phyloP scores from a whole-genome alignment of 2,113 vertebrate species.

The Lamprotornis superbus region DNA sequence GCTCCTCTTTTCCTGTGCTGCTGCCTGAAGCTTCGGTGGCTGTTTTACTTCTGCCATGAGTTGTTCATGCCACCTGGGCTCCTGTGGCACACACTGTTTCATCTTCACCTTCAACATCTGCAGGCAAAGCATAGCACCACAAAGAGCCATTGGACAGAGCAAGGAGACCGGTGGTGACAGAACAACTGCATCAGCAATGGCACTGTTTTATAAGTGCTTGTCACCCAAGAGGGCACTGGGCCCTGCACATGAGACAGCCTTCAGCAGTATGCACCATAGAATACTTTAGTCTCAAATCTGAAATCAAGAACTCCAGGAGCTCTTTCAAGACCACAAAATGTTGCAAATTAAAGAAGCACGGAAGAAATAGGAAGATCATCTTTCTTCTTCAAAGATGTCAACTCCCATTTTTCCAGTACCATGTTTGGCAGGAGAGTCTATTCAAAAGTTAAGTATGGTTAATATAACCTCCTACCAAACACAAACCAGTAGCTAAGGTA shows the following conservation, averaged over 20 bases:
- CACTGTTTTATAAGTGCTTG: neutral
- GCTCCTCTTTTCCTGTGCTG: neutral
- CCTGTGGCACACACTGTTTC: neutral
- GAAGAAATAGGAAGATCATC: neutral
- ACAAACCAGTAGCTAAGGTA: neutral
- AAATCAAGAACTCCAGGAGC: neutral
- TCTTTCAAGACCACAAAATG: neutral
- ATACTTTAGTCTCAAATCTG: neutral
- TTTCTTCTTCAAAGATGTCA: neutral
- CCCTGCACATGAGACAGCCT: neutral
- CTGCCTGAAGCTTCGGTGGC: neutral
- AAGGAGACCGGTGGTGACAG: neutral
- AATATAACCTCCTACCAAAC: neutral
- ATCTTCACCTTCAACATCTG: slow-evolving; percentile 29
- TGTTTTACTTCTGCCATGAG: slow-evolving; percentile 31
- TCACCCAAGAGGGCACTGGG: neutral
- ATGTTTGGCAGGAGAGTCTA: neutral
- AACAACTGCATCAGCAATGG: neutral
- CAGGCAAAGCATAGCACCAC: neutral
- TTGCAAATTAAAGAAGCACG: neutral
- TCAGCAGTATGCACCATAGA: neutral
- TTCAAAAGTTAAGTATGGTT: neutral
- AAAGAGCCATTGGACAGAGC: neutral
- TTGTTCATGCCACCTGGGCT: slow-evolving; percentile 9
- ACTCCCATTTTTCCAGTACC: neutral